Base-by-base conservation (phyloP, 2,797 vertebrate species). In the Sebastes variabilis region DNA sequence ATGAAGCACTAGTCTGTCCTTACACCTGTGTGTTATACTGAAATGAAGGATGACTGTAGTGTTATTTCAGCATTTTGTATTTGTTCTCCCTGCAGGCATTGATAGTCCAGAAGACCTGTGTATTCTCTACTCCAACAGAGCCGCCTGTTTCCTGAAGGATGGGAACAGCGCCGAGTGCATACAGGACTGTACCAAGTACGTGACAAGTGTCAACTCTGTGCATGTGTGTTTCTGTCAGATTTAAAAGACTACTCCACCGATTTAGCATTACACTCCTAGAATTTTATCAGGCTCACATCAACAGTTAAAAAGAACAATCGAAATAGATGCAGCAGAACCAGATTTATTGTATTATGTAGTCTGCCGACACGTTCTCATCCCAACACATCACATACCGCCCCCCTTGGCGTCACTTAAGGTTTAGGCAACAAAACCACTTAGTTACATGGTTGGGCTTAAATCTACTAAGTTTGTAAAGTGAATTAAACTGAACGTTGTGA, bases 101-200 rank as follows among this genome's bases (percentile, higher is more conserved):
- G 96, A 95, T 75, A 96, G 91, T 91, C 95, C 96, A 69, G 97
- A 96, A 55, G 97, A 97, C 83, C 90, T 98, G 84, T 97, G 97
- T 89, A 93, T 98, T 85, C 96, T 99, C 71, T 96, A 98, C 94
- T 98, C 98, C 70, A 99, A 99, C 91, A 96, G 98, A 97, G 98
- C 98, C 6, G 98, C 98, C 0, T 99, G 98, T 83, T 95, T 95
- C 90, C 96, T 99, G 72, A 99, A 99, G 90, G 97, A 97, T 86
- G 98, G 98, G 65, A 97, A 97, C 94, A 97, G 97, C 94, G 65
- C 87, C 58, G 95, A 96, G 88, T 99, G 98, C 92, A 95, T 99
- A 92, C 94, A 97, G 75, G 98, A 99, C 85, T 99, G 97, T 93
- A 96, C 93, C 96, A 98, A 96, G 98, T 99, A 96, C 86, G 94